Base-by-base conservation (phyloP, 2,888 invertebrate species). In the Drosophila greeni region DNA sequence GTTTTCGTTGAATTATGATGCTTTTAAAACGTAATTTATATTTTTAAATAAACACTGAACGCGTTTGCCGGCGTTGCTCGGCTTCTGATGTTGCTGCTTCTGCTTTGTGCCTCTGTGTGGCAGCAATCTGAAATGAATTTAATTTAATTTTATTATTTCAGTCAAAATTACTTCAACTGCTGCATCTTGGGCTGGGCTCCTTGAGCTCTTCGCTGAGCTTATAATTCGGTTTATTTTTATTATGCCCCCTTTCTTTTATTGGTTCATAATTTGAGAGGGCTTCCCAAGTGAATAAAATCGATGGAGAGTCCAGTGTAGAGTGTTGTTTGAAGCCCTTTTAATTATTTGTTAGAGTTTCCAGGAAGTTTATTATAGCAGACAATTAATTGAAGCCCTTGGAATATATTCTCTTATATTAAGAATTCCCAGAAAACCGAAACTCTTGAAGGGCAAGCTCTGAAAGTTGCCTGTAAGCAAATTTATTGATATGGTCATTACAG, bases 21-120 rank as follows among this genome's bases (percentile, higher is more conserved):
- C 79, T 80, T 80, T 80, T 84, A 84, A 80, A 80, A 82, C 75
- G 84, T 79, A 80, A 80, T 80, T 84, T 84, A 81, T 79, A 75
- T 83, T 81, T 84, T 83, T 75, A 83, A 79, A 83, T 79, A 83
- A 83, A 82, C 82, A 79, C 78, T 69, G 75, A 59, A 68, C 70
- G 57, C 61, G 39, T 55, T 55, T 55, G 64, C 65, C 48, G 59
- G 58, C 52, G 47, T 3, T 3, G 20, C 43, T 56, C 34, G 51
- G 47, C 45, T 75, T 75, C 67, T 65, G 66, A 62, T 58, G 55
- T 61, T 16, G 42, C 24, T 56, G 59, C 59, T 53, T 43, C 54
- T 60, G 59, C 62, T 64, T 45, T 55, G 51, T 55, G 51, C 48
- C 60, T 62, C 3, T 29, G 59, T 67, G 67, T 59, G 54, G 54